phyloP scores from a whole-genome alignment of 2,113 vertebrate species.

The Petaurus breviceps region DNA sequence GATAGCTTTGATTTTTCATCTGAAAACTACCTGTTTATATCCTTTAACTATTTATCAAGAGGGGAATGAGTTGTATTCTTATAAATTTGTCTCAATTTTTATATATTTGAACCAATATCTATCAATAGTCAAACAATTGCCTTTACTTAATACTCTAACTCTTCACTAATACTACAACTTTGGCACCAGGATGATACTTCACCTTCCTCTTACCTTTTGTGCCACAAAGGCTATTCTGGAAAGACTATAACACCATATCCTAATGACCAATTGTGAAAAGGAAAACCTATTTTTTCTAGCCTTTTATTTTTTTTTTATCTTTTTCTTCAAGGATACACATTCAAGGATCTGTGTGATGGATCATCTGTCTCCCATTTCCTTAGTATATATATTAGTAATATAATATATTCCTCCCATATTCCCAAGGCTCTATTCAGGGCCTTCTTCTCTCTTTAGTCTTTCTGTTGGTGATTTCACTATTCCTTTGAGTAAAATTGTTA shows the following conservation, averaged over 20 bases:
- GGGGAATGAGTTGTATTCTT: too few species aligned
- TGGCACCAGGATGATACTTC: background rate
- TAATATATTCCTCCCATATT: too few species aligned
- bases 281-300: background rate
- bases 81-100: too few species aligned
- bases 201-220: background rate
- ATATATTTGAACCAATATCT: background rate
- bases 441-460: background rate
- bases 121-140: conserved; percentile 31
- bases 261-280: background rate
- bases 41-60: too few species aligned
- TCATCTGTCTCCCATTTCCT: background rate
- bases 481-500: background rate
- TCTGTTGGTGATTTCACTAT: background rate
- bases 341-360: background rate
- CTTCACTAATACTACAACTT: background rate
- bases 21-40: too few species aligned
- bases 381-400: background rate
- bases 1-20: too few species aligned
- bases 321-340: background rate
- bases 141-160: conserved; percentile 16
- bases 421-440: background rate
- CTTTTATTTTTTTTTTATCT: too few species aligned
- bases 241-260: background rate
- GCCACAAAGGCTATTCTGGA: background rate